Evolutionary conservation across 2,113 vertebrate genomes (phyloP).

Genomic region (Leucoraja erinaceus): DNA sequence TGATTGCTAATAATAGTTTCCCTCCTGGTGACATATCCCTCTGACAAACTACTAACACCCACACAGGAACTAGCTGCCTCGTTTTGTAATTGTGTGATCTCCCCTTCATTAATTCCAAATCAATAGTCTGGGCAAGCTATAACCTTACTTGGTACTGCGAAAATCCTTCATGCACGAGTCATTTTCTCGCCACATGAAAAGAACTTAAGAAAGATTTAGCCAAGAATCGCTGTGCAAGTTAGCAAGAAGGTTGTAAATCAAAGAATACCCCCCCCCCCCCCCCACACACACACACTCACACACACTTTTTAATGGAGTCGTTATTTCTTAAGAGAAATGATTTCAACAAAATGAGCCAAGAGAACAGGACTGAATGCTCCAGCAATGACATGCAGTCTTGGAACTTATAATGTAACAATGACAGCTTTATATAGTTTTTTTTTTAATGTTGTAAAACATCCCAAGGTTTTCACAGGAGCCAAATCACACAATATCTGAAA

Average conservation of each 20-base stretch:
- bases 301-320: not conserved
- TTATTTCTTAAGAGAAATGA: not conserved
- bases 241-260: not conserved
- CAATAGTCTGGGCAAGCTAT: not conserved
- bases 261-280: not conserved
- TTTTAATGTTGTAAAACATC: no score
- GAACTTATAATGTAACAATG: not conserved
- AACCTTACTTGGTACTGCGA: not conserved
- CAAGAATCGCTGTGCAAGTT: not conserved
- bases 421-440: no score
- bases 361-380: not conserved
- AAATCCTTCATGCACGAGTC: not conserved
- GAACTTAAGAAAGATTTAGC: not conserved
- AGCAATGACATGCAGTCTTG: not conserved
- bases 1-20: not conserved
- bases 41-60: not conserved
- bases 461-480: no score
- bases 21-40: not conserved
- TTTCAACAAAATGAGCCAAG: not conserved
- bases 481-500: no score
- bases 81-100: not conserved
- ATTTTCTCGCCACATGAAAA: not conserved
- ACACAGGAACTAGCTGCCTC: not conserved
- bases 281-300: no score
- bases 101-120: not conserved